These are phyloP conservation scores for Sceloporus undulatus DNA, from an alignment of 2,113 vertebrate genomes.

Conservation along the genomic window DNA sequence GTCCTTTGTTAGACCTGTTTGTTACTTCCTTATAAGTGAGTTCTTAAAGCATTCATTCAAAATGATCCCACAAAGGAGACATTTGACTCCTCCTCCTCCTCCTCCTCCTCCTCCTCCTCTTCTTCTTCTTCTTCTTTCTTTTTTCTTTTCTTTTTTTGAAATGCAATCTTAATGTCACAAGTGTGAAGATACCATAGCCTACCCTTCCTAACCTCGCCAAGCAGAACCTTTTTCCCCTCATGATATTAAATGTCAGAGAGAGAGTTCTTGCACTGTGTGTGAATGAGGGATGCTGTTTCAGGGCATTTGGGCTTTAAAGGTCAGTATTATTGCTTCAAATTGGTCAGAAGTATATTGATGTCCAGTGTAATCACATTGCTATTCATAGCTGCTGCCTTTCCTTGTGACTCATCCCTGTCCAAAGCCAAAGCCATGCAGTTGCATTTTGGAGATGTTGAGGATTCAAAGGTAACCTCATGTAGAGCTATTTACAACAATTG, in stretches of 20 bases:
- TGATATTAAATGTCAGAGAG: not conserved
- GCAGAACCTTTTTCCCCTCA: not conserved
- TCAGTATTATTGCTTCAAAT: not conserved
- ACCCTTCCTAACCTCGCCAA: not conserved
- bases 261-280: not conserved
- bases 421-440: not conserved
- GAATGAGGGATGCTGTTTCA: not conserved
- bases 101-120: not conserved
- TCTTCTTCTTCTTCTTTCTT: too few species aligned
- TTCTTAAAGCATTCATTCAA: slow-evolving; percentile 50
- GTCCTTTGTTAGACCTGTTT: slow-evolving; percentile 39
- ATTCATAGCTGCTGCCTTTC: not conserved
- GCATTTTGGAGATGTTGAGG: not conserved
- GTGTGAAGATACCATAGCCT: not conserved
- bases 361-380: not conserved
- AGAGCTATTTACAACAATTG: not conserved
- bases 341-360: not conserved
- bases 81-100: slow-evolving; percentile 10
- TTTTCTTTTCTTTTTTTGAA: not conserved
- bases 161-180: not conserved
- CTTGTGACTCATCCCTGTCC: not conserved
- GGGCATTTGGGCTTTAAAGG: not conserved
- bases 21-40: slow-evolving; percentile 26
- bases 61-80: slow-evolving; percentile 24
- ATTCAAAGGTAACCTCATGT: not conserved